phyloP scores from a whole-genome alignment of 2,888 invertebrate species.

The Hymenopus coronatus region DNA sequence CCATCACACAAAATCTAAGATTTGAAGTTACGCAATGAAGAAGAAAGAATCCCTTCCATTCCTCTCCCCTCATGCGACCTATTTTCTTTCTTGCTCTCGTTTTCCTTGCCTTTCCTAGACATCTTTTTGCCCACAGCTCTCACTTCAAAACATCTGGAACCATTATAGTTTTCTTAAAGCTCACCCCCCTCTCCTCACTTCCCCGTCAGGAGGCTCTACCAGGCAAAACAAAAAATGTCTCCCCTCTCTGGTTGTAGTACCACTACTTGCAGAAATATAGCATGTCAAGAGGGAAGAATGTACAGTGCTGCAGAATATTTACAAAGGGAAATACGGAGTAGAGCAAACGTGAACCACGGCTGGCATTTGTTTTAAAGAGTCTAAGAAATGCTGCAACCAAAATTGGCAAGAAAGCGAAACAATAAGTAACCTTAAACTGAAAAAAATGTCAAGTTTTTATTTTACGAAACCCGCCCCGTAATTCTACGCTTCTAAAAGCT shows the following conservation, averaged over 20 bases:
- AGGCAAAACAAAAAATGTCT: background rate
- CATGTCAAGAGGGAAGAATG: too few relatives aligned
- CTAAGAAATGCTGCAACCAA: too few relatives aligned
- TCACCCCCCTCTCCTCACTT: background rate
- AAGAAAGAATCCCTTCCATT: background rate
- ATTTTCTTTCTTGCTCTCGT: background rate
- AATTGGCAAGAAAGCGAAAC: too few relatives aligned
- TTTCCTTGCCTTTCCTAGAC: background rate
- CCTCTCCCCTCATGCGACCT: background rate
- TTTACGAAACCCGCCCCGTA: too few relatives aligned
- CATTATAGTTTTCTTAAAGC: constrained; percentile 9
- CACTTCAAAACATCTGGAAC: constrained; percentile 1
- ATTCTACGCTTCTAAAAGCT: too few relatives aligned
- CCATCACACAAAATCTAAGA: background rate
- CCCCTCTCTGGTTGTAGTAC: background rate
- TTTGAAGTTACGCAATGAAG: background rate
- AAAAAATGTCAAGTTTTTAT: too few relatives aligned
- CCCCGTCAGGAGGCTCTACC: background rate
- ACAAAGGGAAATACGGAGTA: too few relatives aligned
- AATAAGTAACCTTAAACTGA: too few relatives aligned
- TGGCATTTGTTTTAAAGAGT: too few relatives aligned
- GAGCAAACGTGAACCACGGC: too few relatives aligned
- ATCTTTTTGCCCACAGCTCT: background rate
- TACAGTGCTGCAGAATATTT: too few relatives aligned
- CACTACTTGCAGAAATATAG: background rate